These are phyloP conservation scores for Sebastes diaconus DNA, from an alignment of 2,797 vertebrate species.

Conservation along the genomic window DNA sequence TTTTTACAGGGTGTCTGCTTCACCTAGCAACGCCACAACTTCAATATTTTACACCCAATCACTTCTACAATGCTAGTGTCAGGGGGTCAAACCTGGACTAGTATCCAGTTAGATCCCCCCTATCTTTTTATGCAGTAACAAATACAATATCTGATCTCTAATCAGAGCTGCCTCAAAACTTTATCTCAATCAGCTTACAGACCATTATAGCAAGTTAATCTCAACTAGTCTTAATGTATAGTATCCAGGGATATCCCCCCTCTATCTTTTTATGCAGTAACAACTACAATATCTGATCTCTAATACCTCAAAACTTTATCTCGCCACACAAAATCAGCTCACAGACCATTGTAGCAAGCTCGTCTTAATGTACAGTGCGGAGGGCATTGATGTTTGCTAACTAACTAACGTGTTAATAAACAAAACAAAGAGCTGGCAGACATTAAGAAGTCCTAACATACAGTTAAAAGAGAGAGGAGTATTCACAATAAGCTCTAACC, in stretches of 20 bases:
- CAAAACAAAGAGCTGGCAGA: constrained; percentile 12
- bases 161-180: constrained; percentile 23
- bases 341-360: constrained; percentile 46
- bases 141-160: not conserved
- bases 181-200: constrained; percentile 14
- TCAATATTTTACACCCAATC: constrained; percentile 30
- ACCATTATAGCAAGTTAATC: constrained; percentile 37
- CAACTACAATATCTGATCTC: not conserved
- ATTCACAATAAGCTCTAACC: not conserved
- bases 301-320: constrained; percentile 33
- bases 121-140: not conserved
- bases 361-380: constrained; percentile 36
- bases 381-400: constrained; percentile 24
- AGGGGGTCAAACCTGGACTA: constrained; percentile 11
- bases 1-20: constrained; percentile 34
- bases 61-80: constrained; percentile 1
- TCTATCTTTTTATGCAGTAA: not conserved
- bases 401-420: constrained; percentile 4
- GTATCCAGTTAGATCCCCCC: not conserved
- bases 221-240: constrained; percentile 17
- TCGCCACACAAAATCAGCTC: constrained; percentile 18
- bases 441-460: not conserved
- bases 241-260: not conserved
- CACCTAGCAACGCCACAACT: constrained; percentile 65
- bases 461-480: not conserved